Percentiles rank a stretch among this genome's conserved stretches.
These are phyloP conservation scores for Dryobates pubescens DNA, from an alignment of 2,797 vertebrate genomes.

Conservation along the genomic window DNA sequence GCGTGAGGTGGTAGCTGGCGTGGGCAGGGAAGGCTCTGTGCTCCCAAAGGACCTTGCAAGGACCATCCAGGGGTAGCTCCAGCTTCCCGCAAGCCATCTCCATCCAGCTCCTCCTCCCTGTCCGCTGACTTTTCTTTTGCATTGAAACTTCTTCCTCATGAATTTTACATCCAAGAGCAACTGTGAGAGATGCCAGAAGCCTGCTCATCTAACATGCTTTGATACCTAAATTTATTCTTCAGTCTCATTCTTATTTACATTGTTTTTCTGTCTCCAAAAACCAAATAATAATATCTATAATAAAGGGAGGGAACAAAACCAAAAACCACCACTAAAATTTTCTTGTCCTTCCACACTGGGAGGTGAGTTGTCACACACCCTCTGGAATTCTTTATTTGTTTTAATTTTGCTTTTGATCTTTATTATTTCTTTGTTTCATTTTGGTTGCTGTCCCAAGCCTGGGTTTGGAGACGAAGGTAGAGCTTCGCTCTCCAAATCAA, in stretches of 20 bases:
- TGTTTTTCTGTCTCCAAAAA: constrained; percentile 69
- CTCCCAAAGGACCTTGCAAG: neutral
- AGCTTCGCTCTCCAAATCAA: constrained; percentile 49
- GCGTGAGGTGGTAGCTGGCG: neutral
- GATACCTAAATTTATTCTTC: constrained; percentile 36
- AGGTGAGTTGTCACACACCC: constrained; percentile 78
- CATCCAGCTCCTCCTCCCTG: constrained; percentile 52
- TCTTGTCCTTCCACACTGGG: constrained; percentile 75
- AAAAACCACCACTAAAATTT: neutral
- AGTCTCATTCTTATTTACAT: constrained; percentile 70
- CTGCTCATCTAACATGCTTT: constrained; percentile 48
- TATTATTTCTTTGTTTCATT: constrained; percentile 66
- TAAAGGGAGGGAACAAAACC: neutral
- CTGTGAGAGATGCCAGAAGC: constrained; percentile 45
- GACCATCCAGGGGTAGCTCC: constrained; percentile 28
- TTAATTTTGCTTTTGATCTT: constrained; percentile 58
- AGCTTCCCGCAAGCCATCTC: constrained; percentile 38
- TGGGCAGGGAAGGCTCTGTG: neutral
- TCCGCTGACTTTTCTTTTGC: constrained; percentile 13
- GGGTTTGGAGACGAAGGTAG: constrained; percentile 67
- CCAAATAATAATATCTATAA: neutral
- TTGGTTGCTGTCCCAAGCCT: constrained; percentile 61
- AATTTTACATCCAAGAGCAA: constrained; percentile 34
- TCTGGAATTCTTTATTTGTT: constrained; percentile 53
- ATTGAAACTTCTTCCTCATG: constrained; percentile 54